Base-by-base conservation (phyloP, 1,140 invertebrate species). In the Micrasema minimum region DNA sequence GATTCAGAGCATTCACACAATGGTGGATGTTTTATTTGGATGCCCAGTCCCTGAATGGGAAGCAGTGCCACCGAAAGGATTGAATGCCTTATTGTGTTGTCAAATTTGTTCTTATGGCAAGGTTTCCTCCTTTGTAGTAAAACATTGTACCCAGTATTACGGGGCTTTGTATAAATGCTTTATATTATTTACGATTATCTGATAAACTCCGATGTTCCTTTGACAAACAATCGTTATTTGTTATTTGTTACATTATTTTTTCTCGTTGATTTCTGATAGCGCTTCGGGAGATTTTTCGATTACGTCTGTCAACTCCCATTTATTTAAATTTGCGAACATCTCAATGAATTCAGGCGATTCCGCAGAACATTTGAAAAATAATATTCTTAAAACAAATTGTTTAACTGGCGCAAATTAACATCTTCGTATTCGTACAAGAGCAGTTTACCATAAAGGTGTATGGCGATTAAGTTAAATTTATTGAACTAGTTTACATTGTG, bases 21-120 rank as follows among this genome's bases (percentile, higher is more conserved):
- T 48, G 69, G 69, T 6, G 26, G 62, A 67, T 73, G 72, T 74
- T 74, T 74, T 74, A 67, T 62, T 62, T 62, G 57, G 57, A 62
- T 16, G 37, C 18, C 3, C 14, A 26, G 48, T 41, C n/a, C 41
- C 67, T 46, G 20, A 64, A 67, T 66, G 65, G 68, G n/a, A 26
- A 23, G 12, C 41, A 18, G 26, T 62, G 72, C 72, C 65, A 70
- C 72, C 68, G 68, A 74, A 74, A 74, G 72, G 72, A 74, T 74
- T 74, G 72, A 69, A 67, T 61, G 23, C 23, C 43, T 65, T 66
- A 70, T 74, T 74, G 72, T 74, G 67, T 67, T 71, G 64, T 74
- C 72, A 59, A 70, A 74, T 74, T 69, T 74, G 67, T 74, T 67
- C 53, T 67, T 67, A 46, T 45, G 26, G n/a, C 16, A 65, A 69